Base-by-base conservation (phyloP, 2,797 vertebrate genomes). In the Sciurus carolinensis region DNA sequence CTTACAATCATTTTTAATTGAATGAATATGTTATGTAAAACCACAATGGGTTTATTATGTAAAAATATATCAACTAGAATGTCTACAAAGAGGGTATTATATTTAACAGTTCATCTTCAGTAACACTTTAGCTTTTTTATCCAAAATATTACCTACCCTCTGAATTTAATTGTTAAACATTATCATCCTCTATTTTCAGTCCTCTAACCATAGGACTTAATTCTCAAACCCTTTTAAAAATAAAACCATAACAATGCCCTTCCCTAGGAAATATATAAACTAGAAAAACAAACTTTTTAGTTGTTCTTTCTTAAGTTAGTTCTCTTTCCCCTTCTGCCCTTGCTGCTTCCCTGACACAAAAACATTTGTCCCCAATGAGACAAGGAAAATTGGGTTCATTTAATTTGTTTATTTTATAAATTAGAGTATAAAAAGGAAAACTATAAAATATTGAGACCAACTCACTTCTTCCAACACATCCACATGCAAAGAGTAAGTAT, bases 401-500 rank as follows among this genome's bases (percentile, higher is more conserved):
- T 86, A 8, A 84, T 79, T 95, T 62, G 36, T 90, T 96, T 87
- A 71, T 85, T 92, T 95, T 88, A 94, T 50, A 93, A 92, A 90
- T 71, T 81, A 69, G 52, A 47, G 17, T 87, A 36, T 39, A 71
- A 84, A 75, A 87, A 72, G 39, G 28, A 71, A 79, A 83, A 72
- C n/a, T 76, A 50, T 59, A 36, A 79, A 79, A 47, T 28, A 47
- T 7, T 47, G 44, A 90, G 75, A 44, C 44, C 3, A n/a, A 72
- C 33, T 6, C 22, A 82, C 81, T 67, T 59, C 59, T 84, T 95
- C 87, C 22, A 36, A 18, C 33, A 36, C 10, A 87, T 7, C 13
- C 42, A 42, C 15, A 28, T 6, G 73, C 3, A 17, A n/a, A 76
- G 33, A n/a, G 36, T 72, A 71, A 77, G 4, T 28, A 30, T 71